These are phyloP conservation scores for Pachycephus smyrnensis DNA, from an alignment of 2,888 invertebrate species.

Conservation along the genomic window DNA sequence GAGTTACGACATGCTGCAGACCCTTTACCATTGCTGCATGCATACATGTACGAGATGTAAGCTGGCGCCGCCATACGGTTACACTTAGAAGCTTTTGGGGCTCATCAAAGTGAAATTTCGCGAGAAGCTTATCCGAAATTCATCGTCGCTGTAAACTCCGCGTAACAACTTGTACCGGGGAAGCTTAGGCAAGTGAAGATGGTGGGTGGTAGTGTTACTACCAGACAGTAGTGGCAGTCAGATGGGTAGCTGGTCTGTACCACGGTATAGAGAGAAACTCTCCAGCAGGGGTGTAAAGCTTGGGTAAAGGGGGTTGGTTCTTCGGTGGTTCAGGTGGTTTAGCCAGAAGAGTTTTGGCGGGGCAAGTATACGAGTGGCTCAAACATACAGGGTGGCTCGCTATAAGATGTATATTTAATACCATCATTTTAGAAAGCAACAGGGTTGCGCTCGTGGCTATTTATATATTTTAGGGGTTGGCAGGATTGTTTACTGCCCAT, in stretches of 20 bases:
- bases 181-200: not conserved
- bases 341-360: not conserved
- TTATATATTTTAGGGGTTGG: constrained; percentile 48
- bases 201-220: not conserved
- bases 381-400: constrained; percentile 21
- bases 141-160: constrained; percentile 56
- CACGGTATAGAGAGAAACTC: too few species aligned
- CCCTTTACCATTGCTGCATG: too few species aligned
- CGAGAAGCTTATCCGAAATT: constrained; percentile 52
- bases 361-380: not conserved
- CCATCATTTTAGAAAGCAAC: constrained; percentile 51
- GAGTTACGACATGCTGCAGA: too few species aligned
- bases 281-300: too few species aligned
- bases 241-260: too few species aligned
- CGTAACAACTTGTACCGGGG: constrained; percentile 43
- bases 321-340: not conserved
- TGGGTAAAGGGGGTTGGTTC: too few species aligned
- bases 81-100: constrained; percentile 2
- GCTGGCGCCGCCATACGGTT: too few species aligned
- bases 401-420: constrained; percentile 59
- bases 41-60: too few species aligned
- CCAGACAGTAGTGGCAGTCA: not conserved
- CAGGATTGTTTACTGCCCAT: constrained; percentile 47
- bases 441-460: constrained; percentile 30
- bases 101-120: constrained; percentile 58